A percentile compares a stretch with the other conserved stretches of the same genome.
These are phyloP conservation scores for Acestrorhynchus altus DNA, from an alignment of 2,797 vertebrate genomes.

Conservation along the genomic window DNA sequence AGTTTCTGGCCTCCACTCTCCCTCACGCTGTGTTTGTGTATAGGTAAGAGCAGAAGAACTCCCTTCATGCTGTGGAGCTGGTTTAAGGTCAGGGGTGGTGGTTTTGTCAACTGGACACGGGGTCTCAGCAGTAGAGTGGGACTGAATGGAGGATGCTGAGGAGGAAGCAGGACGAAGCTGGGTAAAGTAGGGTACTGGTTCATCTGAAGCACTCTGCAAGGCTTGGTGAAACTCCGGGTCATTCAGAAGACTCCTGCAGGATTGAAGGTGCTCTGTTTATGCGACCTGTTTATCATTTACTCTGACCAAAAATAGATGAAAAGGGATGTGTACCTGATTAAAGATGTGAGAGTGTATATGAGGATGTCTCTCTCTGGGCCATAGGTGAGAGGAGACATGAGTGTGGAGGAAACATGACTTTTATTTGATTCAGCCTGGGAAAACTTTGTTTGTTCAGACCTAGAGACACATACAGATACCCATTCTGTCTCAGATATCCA, in stretches of 20 bases:
- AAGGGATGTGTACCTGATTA: constrained; percentile 51
- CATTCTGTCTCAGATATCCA: constrained; percentile 24
- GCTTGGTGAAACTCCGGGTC: constrained; percentile 78
- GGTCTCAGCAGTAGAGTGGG: background rate
- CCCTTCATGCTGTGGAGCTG: background rate
- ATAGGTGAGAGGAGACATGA: background rate
- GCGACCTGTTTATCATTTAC: background rate
- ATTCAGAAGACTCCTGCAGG: constrained; percentile 81
- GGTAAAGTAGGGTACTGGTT: constrained; percentile 80
- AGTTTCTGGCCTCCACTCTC: background rate
- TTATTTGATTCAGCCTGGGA: constrained; percentile 26
- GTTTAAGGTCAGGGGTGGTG: background rate
- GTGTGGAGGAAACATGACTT: background rate
- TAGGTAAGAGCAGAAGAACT: constrained; percentile 4
- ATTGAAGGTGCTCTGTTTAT: constrained; percentile 21
- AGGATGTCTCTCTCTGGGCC: constrained; percentile 62
- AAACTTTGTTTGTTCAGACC: constrained; percentile 43
- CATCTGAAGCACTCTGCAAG: constrained; percentile 68
- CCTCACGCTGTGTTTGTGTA: background rate
- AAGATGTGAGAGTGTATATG: constrained; percentile 59
- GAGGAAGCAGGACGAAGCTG: constrained; percentile 61
- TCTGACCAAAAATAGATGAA: background rate
- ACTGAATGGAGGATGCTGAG: constrained; percentile 43
- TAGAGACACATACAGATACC: constrained; percentile 32
- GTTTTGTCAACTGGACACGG: background rate